These are phyloP conservation scores for Busseola fusca DNA, from an alignment of 2,888 invertebrate genomes.

Conservation along the genomic window DNA sequence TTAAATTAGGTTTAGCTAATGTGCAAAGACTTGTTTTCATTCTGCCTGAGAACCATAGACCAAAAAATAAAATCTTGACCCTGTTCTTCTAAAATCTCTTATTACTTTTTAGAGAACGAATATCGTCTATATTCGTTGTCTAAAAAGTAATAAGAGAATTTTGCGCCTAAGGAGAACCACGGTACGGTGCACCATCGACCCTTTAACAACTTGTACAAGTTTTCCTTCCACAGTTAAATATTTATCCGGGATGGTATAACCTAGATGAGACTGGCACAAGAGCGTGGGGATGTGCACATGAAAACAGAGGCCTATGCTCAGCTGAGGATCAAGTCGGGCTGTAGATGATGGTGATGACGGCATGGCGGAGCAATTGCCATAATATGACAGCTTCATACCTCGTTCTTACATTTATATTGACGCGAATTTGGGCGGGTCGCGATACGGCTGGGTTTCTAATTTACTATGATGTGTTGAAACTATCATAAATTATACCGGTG, in stretches of 20 bases:
- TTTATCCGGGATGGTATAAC: too few species aligned
- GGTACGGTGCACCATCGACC: not conserved
- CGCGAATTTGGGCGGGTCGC: not conserved
- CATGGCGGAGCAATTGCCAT: too few species aligned
- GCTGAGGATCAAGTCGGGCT: too few species aligned
- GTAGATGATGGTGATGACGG: too few species aligned
- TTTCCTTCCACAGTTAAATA: not conserved
- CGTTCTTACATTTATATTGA: not conserved
- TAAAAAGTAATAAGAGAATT: too few species aligned
- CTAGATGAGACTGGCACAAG: too few species aligned
- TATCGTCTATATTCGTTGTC: too few species aligned
- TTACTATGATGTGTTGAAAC: too few species aligned
- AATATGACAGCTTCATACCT: not conserved
- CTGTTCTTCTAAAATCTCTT: not conserved
- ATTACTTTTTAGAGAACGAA: not conserved
- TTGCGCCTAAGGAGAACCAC: not conserved
- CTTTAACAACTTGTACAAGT: not conserved
- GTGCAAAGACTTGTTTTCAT: conserved; percentile 6
- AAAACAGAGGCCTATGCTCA: too few species aligned
- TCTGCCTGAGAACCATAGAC: conserved; percentile 38
- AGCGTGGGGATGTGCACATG: too few species aligned
- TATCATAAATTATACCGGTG: too few species aligned
- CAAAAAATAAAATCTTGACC: not conserved
- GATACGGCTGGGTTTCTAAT: too few species aligned
- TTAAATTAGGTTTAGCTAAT: conserved; percentile 44